Percentiles rank a stretch among this genome's conserved stretches.
Evolutionary conservation across 2,113 vertebrate genomes (phyloP).

Genomic region (Tapirus terrestris): DNA sequence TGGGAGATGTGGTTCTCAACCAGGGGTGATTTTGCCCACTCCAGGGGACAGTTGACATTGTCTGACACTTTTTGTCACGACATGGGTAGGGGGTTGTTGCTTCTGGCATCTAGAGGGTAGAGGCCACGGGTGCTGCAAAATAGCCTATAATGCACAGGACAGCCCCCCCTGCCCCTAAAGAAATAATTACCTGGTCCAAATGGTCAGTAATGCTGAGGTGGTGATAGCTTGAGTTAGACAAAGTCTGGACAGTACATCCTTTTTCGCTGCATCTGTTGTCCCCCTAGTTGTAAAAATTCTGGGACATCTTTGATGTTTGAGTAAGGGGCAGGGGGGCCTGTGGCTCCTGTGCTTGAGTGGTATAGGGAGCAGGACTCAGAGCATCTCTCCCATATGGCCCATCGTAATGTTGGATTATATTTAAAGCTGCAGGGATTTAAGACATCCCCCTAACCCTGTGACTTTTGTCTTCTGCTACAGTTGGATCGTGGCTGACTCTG

Average conservation of each 20-base stretch:
- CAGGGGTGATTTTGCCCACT: not conserved
- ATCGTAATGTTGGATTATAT: rapidly evolving
- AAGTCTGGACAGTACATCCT: no score
- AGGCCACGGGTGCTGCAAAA: not conserved
- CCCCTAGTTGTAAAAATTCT: not conserved
- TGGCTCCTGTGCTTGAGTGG: not conserved
- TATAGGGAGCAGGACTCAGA: rapidly evolving
- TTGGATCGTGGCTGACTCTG: conserved; percentile 91
- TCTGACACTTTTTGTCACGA: not conserved
- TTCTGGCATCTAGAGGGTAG: not conserved
- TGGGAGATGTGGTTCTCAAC: not conserved
- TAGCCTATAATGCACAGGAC: rapidly evolving
- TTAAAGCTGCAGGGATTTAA: not conserved
- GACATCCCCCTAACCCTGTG: not conserved
- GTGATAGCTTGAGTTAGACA: not conserved
- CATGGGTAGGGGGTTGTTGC: no score
- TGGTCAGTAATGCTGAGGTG: not conserved
- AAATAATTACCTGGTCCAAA: not conserved
- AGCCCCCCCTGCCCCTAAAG: rapidly evolving
- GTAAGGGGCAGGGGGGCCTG: rapidly evolving
- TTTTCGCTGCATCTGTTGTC: not conserved
- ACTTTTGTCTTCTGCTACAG: conserved; percentile 81
- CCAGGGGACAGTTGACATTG: not conserved
- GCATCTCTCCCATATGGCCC: not conserved
- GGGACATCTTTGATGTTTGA: rapidly evolving